Evolutionary conservation across 2,888 invertebrate species (phyloP), one percentile per base, ranked within the genome.

Genomic region (Sabatieria punctata): DNA sequence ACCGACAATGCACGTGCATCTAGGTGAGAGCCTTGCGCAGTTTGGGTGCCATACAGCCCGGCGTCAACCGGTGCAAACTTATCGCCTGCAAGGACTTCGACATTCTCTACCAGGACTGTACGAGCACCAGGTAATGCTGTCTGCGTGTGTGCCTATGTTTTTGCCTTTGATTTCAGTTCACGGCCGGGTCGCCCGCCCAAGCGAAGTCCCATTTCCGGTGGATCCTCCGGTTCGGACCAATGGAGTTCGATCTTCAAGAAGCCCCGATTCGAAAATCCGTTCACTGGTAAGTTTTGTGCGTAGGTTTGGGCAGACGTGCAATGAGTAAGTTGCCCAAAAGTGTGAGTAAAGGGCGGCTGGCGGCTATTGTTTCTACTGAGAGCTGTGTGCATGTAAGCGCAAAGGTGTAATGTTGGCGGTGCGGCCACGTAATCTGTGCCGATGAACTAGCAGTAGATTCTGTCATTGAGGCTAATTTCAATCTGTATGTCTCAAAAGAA

Each of bases 21-120:
- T 91, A 95, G 76, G 95, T 97, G 68, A 79, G 97, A 65, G 93
- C 97, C 65, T 77, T 97, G 63, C 78, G 97, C 43, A 91, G 91
- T 46, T 78, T 97, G 53, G 97, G 97, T 55, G 95, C 97, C 71
- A 97, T 97, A 65, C 95, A 97, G 73, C 95, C 95, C 40, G 97
- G 97, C 57, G 97, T 97, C 68, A 97, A 97, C 77, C 80, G 97
- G 65, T 97, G 97, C 78, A 97, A 97, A 75, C 78, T 97, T 67
- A 81, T 97, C 60, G 85, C 86, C 65, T 91, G 91, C 76, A 85
- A 86, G 74, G 95, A 97, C 77, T 97, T 99, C 74, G 95, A 99
- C 75, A 79, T 86, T 59, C 80, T 97, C 61, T 95, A 89, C 76
- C 81, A 89, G 72, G 97, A 97, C 79, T 97, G 97, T 79, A 95